These are phyloP conservation scores for Meandrusa payeni DNA, from an alignment of 2,888 invertebrate genomes.

Conservation along the genomic window DNA sequence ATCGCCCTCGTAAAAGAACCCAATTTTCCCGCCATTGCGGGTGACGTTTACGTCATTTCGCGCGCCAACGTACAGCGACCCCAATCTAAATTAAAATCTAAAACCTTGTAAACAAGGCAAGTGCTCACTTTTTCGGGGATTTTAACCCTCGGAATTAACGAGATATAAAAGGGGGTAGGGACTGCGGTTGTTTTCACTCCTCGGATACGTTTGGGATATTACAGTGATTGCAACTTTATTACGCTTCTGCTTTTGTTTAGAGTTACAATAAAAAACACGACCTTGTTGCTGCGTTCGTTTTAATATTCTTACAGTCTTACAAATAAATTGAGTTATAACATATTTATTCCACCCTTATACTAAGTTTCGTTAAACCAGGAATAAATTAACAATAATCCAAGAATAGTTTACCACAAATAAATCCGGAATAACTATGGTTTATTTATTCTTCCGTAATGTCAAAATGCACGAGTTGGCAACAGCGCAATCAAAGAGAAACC, in stretches of 20 bases:
- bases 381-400: no score
- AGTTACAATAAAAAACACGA: slow-evolving; percentile 1
- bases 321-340: no score
- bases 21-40: slow-evolving; percentile 40
- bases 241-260: slow-evolving; percentile 28
- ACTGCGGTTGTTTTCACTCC: slow-evolving; percentile 55
- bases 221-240: slow-evolving; percentile 37
- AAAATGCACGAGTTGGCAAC: no score
- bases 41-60: slow-evolving; percentile 56
- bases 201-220: slow-evolving; percentile 35
- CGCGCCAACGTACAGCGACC: slow-evolving; percentile 46
- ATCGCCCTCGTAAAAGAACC: slow-evolving; percentile 39
- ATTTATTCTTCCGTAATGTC: no score
- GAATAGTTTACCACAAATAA: no score
- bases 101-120: slow-evolving; percentile 82
- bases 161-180: slow-evolving; percentile 62
- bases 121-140: slow-evolving; percentile 82
- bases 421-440: no score
- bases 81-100: slow-evolving; percentile 83
- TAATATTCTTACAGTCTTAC: no score
- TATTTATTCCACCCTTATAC: no score
- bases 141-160: slow-evolving; percentile 80
- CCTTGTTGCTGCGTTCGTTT: no score
- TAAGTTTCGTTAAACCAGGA: no score
- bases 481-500: no score